Percentiles rank a stretch among this genome's conserved stretches.
Evolutionary conservation across 1,140 invertebrate species (phyloP).

Genomic region (Helicoverpa zea): DNA sequence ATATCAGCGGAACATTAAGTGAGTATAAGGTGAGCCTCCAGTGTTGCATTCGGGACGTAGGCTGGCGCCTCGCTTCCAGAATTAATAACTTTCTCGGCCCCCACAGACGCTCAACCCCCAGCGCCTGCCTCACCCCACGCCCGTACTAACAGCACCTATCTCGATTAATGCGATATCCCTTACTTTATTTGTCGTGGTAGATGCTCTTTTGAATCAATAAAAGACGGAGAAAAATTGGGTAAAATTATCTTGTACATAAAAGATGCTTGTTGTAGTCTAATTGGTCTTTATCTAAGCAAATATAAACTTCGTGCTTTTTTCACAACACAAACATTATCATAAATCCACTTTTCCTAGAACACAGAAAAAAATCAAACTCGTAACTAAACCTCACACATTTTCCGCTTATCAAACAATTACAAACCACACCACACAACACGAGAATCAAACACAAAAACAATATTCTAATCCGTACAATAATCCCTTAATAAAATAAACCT

Average conservation of each 20-base stretch:
- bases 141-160: conserved; percentile 65
- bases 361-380: neutral
- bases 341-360: too few relatives aligned
- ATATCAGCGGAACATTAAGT: conserved; percentile 82
- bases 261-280: too few relatives aligned
- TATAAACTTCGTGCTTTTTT: too few relatives aligned
- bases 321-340: too few relatives aligned
- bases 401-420: neutral
- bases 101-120: conserved; percentile 56
- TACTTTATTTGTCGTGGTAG: conserved; percentile 33
- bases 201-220: conserved; percentile 18
- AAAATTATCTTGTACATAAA: too few relatives aligned
- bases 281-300: too few relatives aligned
- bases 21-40: conserved; percentile 82
- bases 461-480: conserved; percentile 21
- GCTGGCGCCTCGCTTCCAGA: conserved; percentile 84
- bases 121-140: conserved; percentile 67
- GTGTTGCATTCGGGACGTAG: conserved; percentile 83
- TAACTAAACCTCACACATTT: neutral
- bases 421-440: neutral
- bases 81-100: conserved; percentile 84
- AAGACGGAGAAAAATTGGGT: neutral
- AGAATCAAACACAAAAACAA: conserved; percentile 29
- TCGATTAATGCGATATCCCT: conserved; percentile 55
- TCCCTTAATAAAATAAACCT: conserved; percentile 31